Evolutionary conservation across 1,140 invertebrate genomes (phyloP), one percentile per base, ranked within the genome.

Genomic region (Condylostylus longicornis): DNA sequence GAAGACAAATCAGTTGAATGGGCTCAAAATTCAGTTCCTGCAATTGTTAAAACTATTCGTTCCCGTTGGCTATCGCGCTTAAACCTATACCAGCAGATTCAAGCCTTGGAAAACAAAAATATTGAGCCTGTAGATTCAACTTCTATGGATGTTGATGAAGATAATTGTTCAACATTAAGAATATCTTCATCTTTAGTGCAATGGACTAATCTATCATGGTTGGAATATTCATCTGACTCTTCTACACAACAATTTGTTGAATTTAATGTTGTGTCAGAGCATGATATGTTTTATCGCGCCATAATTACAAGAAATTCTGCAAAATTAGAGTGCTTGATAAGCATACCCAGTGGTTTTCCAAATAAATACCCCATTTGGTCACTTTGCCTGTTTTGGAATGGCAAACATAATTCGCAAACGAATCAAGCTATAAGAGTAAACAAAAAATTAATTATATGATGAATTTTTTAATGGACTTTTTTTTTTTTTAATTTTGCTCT

Each of bases 331-430:
- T 78, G 82, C 30, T 68, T 76, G 13, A 75, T 91, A 35, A 73
- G 73, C 7, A 69, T 93, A 15, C 78, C 77, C 30, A 76, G 80
- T 44, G 77, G 87, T 56, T 93, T 88, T 58, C 89, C 88, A 2
- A 66, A 71, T 38, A 70, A 73, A 31, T 68, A 75, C 12, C 82
- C 87, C 5, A 53, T 89, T 27, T 85, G 90, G 62, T 68, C 71
- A 25, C 54, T 93, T 20, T 71, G 61, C 17, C 54, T 80, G 9
- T 70, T 70, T 42, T 82, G 78, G 72, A 77, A 82, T 50, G 74
- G 73, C 6, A 69, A 70, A 17, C 67, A 75, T 37, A 71, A 75
- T 50, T 63, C 70, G 2, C 53, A 61, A 18, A 77, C 72, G 37
- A 75, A 72, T 59, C 68, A 75, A 44, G 71, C 79, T 37, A 71